Evolutionary conservation across 2,888 invertebrate genomes (phyloP).

Genomic region (Cosmia trapezina): DNA sequence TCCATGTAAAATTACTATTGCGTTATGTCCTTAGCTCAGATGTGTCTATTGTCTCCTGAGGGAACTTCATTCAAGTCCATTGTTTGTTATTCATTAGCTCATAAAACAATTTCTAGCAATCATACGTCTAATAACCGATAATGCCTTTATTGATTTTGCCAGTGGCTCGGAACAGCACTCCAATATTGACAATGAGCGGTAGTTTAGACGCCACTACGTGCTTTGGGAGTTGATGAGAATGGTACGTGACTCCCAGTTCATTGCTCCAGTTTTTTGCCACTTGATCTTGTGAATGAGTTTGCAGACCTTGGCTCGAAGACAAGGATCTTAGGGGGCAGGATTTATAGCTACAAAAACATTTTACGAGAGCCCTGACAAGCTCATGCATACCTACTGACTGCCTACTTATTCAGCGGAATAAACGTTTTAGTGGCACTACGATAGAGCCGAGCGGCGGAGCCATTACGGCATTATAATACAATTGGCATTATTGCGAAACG

Average conservation of each 20-base stretch:
- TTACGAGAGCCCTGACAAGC: constrained; percentile 65
- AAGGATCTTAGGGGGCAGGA: constrained; percentile 79
- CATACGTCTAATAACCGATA: constrained; percentile 84
- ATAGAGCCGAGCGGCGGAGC: constrained; percentile 39
- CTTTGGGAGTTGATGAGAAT: constrained; percentile 84
- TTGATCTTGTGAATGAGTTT: constrained; percentile 88
- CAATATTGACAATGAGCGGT: constrained; percentile 90
- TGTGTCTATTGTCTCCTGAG: constrained; percentile 43
- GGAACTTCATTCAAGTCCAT: constrained; percentile 52
- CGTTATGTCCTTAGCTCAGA: constrained; percentile 27
- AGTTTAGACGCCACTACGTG: constrained; percentile 89
- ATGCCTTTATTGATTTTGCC: constrained; percentile 87
- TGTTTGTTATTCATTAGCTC: constrained; percentile 79
- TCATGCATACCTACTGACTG: constrained; percentile 65
- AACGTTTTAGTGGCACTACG: constrained; percentile 61
- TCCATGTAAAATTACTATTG: constrained; percentile 43
- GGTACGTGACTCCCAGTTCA: constrained; percentile 88
- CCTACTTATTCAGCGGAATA: constrained; percentile 65
- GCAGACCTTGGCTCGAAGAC: constrained; percentile 83
- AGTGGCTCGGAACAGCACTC: constrained; percentile 84
- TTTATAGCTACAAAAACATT: constrained; percentile 81
- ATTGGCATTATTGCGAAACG: constrained; percentile 60
- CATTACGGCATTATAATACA: constrained; percentile 50
- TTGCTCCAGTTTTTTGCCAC: constrained; percentile 89
- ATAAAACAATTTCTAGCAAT: constrained; percentile 79